Base-by-base conservation (phyloP, 2,113 vertebrate species). In the Dendrocopos noguchii region DNA sequence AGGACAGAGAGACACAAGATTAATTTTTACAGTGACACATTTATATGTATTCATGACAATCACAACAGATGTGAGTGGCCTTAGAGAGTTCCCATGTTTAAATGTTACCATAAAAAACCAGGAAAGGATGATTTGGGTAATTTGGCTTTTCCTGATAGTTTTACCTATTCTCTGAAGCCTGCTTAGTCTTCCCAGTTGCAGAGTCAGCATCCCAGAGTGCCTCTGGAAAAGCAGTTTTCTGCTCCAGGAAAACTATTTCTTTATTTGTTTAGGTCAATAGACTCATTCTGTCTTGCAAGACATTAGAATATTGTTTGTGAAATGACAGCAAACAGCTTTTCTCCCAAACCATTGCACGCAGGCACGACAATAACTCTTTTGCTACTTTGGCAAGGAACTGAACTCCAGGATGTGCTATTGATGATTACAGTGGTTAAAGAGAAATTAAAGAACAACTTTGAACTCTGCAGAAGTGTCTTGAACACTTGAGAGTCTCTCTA, bases 171-270 rank as follows among this genome's bases (percentile, higher is more conserved):
- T 90, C 72, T 73, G 55, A 93, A 86, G 77, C 20, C 55, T 76
- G 47, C 9, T 83, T 86, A 93, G 78, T 50, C 59, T 27, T n/a
- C 70, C 64, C 34, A 70, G 46, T 57, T 65, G 53, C 39, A 66
- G 55, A 85, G 52, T 50, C 83, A 86, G 56, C 39, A 16, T 73
- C 44, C 44, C 64, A 87, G 27, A 18, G 11, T 22, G 28, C 76
- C 29, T 72, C 84, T 74, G 46, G 33, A 88, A 76, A 89, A 92
- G 60, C 55, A 79, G 47, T 72, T 88, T 92, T 91, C 80, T 84
- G 57, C 70, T 93, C 34, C 78, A 87, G 63, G 50, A 91, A 91
- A 92, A 91, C 78, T 78, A 75, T n/a, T 90, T 93, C 73, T 88
- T 31, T 47, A 14, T 90, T 42, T 61, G 22, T 72, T 72, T 91